Percentiles rank a stretch among this genome's conserved stretches.
phyloP scores from a whole-genome alignment of 2,113 vertebrate species.

The Mustela lutreola region DNA sequence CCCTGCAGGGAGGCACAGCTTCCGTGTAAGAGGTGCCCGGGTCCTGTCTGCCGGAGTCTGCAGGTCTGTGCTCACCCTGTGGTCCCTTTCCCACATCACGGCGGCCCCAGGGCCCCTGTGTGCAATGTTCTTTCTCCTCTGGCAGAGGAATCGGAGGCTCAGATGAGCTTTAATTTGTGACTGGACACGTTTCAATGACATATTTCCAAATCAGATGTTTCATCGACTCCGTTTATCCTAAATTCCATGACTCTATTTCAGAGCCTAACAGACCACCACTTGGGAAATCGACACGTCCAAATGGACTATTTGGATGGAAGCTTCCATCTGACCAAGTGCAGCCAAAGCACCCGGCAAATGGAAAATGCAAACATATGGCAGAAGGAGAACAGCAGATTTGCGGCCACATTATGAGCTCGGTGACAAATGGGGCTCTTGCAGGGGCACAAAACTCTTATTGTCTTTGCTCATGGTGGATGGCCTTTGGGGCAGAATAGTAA shows the following conservation, averaged over 20 bases:
- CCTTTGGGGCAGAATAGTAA: neutral
- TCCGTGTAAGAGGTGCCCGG: too few species aligned
- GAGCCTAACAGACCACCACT: neutral
- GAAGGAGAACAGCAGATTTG: neutral
- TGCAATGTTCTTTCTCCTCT: neutral
- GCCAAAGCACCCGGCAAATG: neutral
- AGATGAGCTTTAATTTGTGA: constrained; percentile 27
- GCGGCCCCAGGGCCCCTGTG: fast-evolving
- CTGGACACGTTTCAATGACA: constrained; percentile 46
- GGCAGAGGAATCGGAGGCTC: neutral
- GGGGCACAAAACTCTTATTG: neutral
- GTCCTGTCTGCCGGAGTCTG: fast-evolving
- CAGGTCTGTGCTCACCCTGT: neutral
- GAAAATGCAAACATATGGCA: neutral
- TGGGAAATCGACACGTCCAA: neutral
- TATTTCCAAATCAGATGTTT: constrained; percentile 61
- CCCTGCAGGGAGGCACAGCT: fast-evolving
- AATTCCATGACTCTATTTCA: neutral
- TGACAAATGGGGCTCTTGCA: neutral
- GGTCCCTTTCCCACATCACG: fast-evolving
- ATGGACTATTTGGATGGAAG: constrained; percentile 14
- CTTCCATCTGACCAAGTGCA: neutral
- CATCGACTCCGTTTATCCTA: constrained; percentile 8
- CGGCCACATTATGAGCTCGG: neutral
- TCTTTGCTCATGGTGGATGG: neutral